Evolutionary conservation across 1,140 invertebrate species (phyloP).

Genomic region (Drosophila nasuta): DNA sequence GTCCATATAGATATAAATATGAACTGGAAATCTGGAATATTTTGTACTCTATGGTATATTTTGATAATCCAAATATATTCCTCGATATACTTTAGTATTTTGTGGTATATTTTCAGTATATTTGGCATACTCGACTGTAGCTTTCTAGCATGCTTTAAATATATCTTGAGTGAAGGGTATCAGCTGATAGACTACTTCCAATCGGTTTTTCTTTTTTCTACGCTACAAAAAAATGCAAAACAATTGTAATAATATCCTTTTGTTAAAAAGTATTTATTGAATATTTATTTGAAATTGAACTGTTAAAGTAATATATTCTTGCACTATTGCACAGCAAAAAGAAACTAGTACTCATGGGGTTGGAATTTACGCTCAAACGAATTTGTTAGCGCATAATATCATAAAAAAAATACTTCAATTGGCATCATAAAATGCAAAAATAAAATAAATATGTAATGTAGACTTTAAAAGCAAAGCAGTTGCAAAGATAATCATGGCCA

Average conservation of each 20-base stretch:
- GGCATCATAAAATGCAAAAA: background rate
- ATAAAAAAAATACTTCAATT: background rate
- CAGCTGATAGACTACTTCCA: background rate
- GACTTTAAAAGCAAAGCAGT: background rate
- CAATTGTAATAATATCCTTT: slow-evolving; percentile 2
- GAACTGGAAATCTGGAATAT: too few relatives aligned
- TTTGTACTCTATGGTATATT: too few relatives aligned
- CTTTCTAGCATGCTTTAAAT: too few relatives aligned
- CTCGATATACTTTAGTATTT: too few relatives aligned
- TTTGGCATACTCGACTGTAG: too few relatives aligned
- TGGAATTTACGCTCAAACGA: background rate
- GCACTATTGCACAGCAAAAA: background rate
- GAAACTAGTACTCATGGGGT: background rate
- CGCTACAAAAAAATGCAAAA: background rate
- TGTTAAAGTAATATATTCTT: background rate
- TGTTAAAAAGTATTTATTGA: slow-evolving; percentile 4
- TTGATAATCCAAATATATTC: too few relatives aligned
- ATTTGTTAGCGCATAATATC: background rate
- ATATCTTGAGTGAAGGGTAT: background rate
- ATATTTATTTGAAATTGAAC: slow-evolving; percentile 4
- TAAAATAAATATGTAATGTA: background rate
- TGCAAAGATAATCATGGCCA: background rate
- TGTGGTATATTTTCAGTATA: too few relatives aligned
- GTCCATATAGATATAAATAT: too few relatives aligned
- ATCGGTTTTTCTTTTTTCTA: background rate